Evolutionary conservation across 2,888 invertebrate species (phyloP).

Genomic region (Carabus problematicus): DNA sequence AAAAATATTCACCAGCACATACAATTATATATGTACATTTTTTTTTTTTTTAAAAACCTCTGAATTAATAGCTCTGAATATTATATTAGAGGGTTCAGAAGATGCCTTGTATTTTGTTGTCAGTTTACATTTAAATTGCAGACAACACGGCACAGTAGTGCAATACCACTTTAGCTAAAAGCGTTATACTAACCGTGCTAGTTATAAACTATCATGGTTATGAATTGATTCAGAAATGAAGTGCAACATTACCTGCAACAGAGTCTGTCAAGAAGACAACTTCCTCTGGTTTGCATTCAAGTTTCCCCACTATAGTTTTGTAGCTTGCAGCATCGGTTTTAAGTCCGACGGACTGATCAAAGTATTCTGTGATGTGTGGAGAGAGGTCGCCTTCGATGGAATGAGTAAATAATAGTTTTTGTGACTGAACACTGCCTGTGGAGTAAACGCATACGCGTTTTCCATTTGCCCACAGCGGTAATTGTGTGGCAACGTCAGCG

Average conservation of each 20-base stretch:
- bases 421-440: constrained; percentile 90
- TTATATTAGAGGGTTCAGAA: too few relatives aligned
- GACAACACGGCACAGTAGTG: too few relatives aligned
- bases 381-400: constrained; percentile 79
- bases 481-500: constrained; percentile 79
- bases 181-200: background rate
- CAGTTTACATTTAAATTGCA: too few relatives aligned
- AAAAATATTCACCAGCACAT: constrained; percentile 6
- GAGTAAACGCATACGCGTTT: constrained; percentile 85
- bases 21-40: too few relatives aligned
- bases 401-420: constrained; percentile 84
- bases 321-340: constrained; percentile 85
- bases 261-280: constrained; percentile 89
- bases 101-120: too few relatives aligned
- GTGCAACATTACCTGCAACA: constrained; percentile 68
- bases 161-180: too few relatives aligned
- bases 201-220: background rate
- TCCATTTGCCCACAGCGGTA: constrained; percentile 74
- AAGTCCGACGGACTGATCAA: constrained; percentile 84
- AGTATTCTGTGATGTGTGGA: constrained; percentile 77
- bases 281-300: constrained; percentile 69
- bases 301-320: constrained; percentile 72
- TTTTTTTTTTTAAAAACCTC: too few relatives aligned
- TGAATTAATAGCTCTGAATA: too few relatives aligned
- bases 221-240: background rate